Evolutionary conservation across 2,797 vertebrate species (phyloP).

Genomic region (Alauda arvensis): DNA sequence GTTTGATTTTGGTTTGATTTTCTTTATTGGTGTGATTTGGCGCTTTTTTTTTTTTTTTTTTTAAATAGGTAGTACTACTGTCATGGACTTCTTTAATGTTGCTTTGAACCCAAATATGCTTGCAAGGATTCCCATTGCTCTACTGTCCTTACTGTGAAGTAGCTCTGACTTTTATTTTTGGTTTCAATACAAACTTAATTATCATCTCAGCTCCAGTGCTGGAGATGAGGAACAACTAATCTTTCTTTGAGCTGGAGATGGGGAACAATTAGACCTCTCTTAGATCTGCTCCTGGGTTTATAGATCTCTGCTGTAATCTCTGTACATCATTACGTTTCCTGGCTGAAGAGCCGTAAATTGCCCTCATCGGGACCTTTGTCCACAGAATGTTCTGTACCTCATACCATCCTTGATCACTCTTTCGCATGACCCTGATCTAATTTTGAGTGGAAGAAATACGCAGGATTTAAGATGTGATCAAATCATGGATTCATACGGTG

Average conservation of each 20-base stretch:
- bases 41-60: too few relatives aligned
- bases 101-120: background rate
- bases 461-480: background rate
- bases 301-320: background rate
- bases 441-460: background rate
- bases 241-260: background rate
- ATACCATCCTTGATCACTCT: background rate
- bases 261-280: background rate
- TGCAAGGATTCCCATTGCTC: background rate
- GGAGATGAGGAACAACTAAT: background rate
- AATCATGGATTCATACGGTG: background rate
- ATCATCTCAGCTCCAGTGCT: background rate
- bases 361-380: background rate
- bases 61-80: background rate
- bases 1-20: background rate
- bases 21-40: background rate
- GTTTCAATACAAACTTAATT: background rate
- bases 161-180: background rate
- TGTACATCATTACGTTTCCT: background rate
- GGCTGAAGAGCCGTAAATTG: background rate
- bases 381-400: rapidly evolving
- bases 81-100: background rate
- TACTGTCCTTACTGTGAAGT: background rate
- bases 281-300: background rate
- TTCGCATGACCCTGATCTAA: background rate